Evolutionary conservation across 23 tunicate genomes (phyloP), one percentile per base, ranked within the genome.

Genomic region (Trididemnum clinides): DNA sequence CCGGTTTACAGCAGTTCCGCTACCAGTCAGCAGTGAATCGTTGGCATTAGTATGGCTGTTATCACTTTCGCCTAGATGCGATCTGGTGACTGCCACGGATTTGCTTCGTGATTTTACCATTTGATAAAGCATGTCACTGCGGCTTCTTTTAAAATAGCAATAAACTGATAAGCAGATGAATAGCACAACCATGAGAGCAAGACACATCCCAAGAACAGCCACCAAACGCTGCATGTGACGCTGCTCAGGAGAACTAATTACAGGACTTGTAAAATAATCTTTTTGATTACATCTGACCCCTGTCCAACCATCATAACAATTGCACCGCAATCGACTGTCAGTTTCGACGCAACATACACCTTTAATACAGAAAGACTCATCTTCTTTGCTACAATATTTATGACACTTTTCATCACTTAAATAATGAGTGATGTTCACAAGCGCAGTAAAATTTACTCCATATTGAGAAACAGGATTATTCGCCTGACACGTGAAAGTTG

Each of bases 141-240:
- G 44, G 6, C 66, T 51, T 31, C 39, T 34, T 30, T 78, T 78
- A 51, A 78, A 78, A 28, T 51, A 31, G 83, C 83, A 78, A 35
- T 78, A 78, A 51, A 78, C 83, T 25, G 65, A 18, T 28, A 78
- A 26, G 38, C 83, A 78, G 34, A 78, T 7, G 30, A 78, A 78
- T 31, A 78, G 21, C 25, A 78, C 65, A 12, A 51, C 12, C 64
- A 78, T 51, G 1, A 78, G 36, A 3, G 83, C 83, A 1, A 78
- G 28, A 37, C 83, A 78, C 83, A 78, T 78, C 15, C 83, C 83
- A 2, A 78, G 28, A 2, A 78, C 83, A 26, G 83, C 83, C 28
- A 78, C 28, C 22, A 78, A n/a, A 20, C 83, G 64, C 37, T 78
- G 83, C 83, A 30, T 34, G 28, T 51, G 65, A 2, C 83, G 83